Evolutionary conservation across 2,113 vertebrate species (phyloP).

Genomic region (Bujurquina vittata): DNA sequence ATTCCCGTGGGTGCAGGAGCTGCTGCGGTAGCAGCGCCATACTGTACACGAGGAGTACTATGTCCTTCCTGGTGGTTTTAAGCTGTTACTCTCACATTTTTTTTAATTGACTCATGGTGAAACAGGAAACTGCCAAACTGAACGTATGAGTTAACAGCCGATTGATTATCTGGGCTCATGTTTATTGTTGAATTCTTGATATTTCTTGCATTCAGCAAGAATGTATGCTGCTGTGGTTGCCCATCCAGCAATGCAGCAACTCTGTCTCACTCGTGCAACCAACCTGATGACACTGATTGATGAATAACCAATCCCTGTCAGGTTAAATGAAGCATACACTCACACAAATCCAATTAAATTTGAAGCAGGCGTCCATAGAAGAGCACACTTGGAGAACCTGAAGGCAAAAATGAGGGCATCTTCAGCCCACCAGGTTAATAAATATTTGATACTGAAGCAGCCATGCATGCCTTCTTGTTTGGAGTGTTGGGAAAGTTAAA

Average conservation of each 20-base stretch:
- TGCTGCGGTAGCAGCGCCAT: conserved; percentile 6
- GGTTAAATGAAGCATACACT: conserved; percentile 32
- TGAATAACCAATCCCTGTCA: conserved; percentile 33
- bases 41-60: background rate
- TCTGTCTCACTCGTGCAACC: conserved; percentile 32
- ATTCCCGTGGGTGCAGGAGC: conserved; percentile 43
- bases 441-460: conserved; percentile 75
- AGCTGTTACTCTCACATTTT: conserved; percentile 1
- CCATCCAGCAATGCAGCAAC: conserved; percentile 3
- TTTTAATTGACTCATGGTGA: background rate
- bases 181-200: conserved; percentile 1
- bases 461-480: conserved; percentile 51
- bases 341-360: conserved; percentile 58
- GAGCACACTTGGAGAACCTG: conserved; percentile 14
- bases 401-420: conserved; percentile 39
- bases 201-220: background rate
- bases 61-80: conserved; percentile 23
- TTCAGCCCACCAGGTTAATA: conserved; percentile 51
- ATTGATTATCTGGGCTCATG: conserved; percentile 21
- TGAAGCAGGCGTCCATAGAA: conserved; percentile 3
- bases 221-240: background rate
- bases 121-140: conserved; percentile 1
- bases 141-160: conserved; percentile 11
- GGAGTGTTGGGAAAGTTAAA: conserved; percentile 46
- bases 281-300: conserved; percentile 44